These are phyloP conservation scores for Mixornis gularis DNA, from an alignment of 2,113 vertebrate species.

Conservation along the genomic window DNA sequence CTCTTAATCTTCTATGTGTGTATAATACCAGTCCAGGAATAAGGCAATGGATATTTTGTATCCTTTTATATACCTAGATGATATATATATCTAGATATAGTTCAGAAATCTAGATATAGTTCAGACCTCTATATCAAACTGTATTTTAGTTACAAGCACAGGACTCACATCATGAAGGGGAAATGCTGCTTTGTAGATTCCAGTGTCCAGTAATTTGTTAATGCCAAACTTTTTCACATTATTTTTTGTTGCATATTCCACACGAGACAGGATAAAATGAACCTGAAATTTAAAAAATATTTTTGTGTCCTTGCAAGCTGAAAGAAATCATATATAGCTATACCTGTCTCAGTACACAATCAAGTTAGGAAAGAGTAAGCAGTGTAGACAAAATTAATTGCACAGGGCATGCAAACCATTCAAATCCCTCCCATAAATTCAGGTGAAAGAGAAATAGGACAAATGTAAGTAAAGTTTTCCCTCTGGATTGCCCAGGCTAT, in stretches of 20 bases:
- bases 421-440: not conserved
- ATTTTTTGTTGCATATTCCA: conserved; percentile 79
- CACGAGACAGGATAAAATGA: conserved; percentile 85
- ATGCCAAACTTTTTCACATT: conserved; percentile 87
- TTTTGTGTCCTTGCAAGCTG: not conserved
- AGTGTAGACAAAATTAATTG: not conserved
- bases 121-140: not conserved
- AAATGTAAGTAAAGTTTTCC: not conserved
- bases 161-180: conserved; percentile 90
- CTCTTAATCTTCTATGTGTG: not conserved
- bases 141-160: not conserved
- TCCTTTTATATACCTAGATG: not conserved
- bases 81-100: not conserved
- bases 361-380: not conserved
- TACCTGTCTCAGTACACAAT: not conserved
- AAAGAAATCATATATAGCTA: not conserved
- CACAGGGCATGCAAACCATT: not conserved
- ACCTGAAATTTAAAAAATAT: conserved; percentile 70
- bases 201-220: conserved; percentile 81
- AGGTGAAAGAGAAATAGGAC: not conserved
- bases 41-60: not conserved
- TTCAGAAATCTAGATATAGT: not conserved
- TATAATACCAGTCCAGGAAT: not conserved
- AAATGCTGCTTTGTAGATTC: conserved; percentile 91
- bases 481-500: not conserved